phyloP scores from a whole-genome alignment of 2,113 vertebrate genomes.

The Spea multiplicata region DNA sequence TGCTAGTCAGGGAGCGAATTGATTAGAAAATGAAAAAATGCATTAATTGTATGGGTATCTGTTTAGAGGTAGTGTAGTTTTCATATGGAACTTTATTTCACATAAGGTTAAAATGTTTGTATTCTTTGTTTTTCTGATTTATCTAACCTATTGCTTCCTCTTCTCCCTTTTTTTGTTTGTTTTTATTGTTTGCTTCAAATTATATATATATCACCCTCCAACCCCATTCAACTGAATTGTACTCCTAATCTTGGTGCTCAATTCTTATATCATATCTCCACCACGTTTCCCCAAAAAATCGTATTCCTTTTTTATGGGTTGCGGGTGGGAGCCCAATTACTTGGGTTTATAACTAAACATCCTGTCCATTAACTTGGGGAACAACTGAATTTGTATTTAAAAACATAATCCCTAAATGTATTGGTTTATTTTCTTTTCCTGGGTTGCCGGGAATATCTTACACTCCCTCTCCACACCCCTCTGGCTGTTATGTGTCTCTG shows the following conservation, averaged over 20 bases:
- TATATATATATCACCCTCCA: not conserved
- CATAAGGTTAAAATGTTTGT: no score
- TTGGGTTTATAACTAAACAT: slow-evolving; percentile 14
- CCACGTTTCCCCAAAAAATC: not conserved
- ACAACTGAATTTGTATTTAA: not conserved
- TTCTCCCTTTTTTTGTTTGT: not conserved
- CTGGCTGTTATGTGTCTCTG: slow-evolving; percentile 46
- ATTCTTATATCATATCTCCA: not conserved
- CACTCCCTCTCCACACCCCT: not conserved
- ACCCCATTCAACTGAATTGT: not conserved
- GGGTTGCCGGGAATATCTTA: not conserved
- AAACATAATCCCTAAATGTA: not conserved
- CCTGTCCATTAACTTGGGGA: not conserved
- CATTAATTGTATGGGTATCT: no score
- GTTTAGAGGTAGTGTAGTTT: no score
- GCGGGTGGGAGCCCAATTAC: slow-evolving; percentile 20
- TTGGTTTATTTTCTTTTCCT: slow-evolving; percentile 2
- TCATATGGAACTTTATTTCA: no score
- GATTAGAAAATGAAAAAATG: no score
- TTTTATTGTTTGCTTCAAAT: not conserved
- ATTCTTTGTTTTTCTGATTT: not conserved
- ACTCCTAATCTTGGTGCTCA: not conserved
- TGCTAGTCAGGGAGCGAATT: no score
- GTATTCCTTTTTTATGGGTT: not conserved
- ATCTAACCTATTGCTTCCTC: not conserved